These are phyloP conservation scores for Patiria pectinifera DNA, from an alignment of 53 echinoderm and acorn worm species.

Conservation along the genomic window DNA sequence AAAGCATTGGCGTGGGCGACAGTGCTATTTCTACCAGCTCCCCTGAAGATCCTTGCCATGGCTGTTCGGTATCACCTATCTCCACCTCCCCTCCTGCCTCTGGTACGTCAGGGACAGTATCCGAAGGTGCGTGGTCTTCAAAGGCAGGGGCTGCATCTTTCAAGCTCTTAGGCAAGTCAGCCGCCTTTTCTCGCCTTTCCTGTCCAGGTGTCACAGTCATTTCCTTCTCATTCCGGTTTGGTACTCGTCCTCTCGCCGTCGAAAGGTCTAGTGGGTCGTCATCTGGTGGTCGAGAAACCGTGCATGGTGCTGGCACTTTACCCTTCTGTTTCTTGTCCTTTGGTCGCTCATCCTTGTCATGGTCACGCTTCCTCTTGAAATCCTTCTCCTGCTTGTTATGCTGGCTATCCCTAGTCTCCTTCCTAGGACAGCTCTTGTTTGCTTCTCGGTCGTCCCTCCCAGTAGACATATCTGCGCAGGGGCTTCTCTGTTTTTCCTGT, in stretches of 20 bases:
- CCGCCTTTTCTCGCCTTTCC: not conserved
- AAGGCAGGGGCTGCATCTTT: not conserved
- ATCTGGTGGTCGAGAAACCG: not conserved
- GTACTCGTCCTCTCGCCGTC: not conserved
- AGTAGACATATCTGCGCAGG: not conserved
- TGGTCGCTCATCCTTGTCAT: too few relatives aligned
- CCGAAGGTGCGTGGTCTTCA: not conserved
- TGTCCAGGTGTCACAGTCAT: not conserved
- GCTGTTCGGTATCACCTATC: not conserved
- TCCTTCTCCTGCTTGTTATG: not conserved
- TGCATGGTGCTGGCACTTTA: not conserved
- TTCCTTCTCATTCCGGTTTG: not conserved
- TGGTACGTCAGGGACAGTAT: not conserved
- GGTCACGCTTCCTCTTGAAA: not conserved
- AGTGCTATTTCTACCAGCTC: not conserved
- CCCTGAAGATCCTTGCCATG: not conserved
- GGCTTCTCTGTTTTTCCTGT: not conserved
- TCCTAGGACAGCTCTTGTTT: not conserved
- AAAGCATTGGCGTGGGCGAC: not conserved
- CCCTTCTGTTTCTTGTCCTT: not conserved
- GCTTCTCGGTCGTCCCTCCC: not conserved
- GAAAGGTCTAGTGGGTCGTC: slow-evolving; percentile 2
- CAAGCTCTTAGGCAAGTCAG: not conserved
- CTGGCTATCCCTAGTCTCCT: not conserved
- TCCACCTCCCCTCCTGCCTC: not conserved